A percentile compares a stretch with the other conserved stretches of the same genome.
Conservation (phyloP, 2,797 vertebrate genomes). For the Rhinophrynus dorsalis region DNA sequence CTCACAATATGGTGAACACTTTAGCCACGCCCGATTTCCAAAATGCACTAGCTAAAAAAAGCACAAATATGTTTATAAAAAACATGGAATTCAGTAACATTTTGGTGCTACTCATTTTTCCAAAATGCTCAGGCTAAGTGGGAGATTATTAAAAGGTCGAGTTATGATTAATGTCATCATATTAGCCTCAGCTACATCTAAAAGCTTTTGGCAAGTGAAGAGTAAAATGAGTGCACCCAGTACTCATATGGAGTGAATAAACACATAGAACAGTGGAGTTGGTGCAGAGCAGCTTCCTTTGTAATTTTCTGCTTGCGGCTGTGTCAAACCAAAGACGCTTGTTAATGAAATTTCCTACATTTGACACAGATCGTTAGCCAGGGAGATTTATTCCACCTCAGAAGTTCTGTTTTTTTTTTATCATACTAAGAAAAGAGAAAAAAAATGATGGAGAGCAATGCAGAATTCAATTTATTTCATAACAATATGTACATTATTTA, state of each 20-base stretch:
- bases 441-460: background rate
- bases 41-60: no score
- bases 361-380: slow-evolving; percentile 26
- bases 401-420: slow-evolving; percentile 14
- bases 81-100: no score
- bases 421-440: background rate
- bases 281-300: slow-evolving; percentile 9
- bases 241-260: background rate
- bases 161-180: no score
- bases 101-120: no score
- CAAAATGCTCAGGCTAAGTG: no score
- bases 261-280: background rate
- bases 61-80: no score
- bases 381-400: slow-evolving; percentile 27
- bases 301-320: slow-evolving; percentile 17
- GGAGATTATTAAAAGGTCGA: no score
- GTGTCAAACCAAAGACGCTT: slow-evolving; percentile 26
- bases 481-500: background rate
- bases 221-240: background rate
- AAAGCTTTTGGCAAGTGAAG: no score
- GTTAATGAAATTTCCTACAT: slow-evolving; percentile 42
- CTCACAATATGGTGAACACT: no score
- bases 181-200: no score
- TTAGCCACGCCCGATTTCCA: no score
- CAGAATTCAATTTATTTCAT: background rate